phyloP scores from a whole-genome alignment of 2,113 vertebrate genomes.

The Eidolon helvum region DNA sequence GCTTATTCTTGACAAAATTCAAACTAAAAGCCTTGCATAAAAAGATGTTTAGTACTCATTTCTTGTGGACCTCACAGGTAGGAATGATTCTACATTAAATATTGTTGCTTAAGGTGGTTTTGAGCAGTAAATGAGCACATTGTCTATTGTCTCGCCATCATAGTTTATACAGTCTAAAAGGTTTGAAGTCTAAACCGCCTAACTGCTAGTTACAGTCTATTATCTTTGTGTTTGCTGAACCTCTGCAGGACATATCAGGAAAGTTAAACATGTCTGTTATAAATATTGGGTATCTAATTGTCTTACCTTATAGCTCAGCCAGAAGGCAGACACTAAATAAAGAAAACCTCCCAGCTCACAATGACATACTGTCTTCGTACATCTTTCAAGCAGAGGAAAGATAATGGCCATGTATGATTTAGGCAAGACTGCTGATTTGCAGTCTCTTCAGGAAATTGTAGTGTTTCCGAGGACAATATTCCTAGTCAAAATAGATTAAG shows the following conservation, averaged over 20 bases:
- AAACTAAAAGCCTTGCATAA: neutral
- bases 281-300: conserved; percentile 41
- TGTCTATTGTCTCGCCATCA: conserved; percentile 39
- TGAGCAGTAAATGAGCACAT: neutral
- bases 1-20: neutral
- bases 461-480: conserved; percentile 76
- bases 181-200: conserved; percentile 38
- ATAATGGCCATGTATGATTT: conserved; percentile 50
- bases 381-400: conserved; percentile 59
- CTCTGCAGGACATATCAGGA: conserved; percentile 54
- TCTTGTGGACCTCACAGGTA: conserved; percentile 46
- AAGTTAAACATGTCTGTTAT: conserved; percentile 34
- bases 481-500: conserved; percentile 80
- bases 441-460: conserved; percentile 82
- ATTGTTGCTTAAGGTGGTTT: neutral
- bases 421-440: conserved; percentile 77
- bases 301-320: conserved; percentile 56
- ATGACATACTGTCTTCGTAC: conserved; percentile 55
- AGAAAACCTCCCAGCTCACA: conserved; percentile 17
- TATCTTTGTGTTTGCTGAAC: conserved; percentile 45
- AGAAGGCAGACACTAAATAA: conserved; percentile 13
- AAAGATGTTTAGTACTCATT: neutral
- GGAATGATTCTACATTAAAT: conserved; percentile 4
- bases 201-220: conserved; percentile 46
- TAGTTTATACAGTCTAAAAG: conserved; percentile 36